Percentiles rank a stretch among this genome's conserved stretches.
These are phyloP conservation scores for Cataglyphis hispanica DNA, from an alignment of 1,140 invertebrate species.

Conservation along the genomic window DNA sequence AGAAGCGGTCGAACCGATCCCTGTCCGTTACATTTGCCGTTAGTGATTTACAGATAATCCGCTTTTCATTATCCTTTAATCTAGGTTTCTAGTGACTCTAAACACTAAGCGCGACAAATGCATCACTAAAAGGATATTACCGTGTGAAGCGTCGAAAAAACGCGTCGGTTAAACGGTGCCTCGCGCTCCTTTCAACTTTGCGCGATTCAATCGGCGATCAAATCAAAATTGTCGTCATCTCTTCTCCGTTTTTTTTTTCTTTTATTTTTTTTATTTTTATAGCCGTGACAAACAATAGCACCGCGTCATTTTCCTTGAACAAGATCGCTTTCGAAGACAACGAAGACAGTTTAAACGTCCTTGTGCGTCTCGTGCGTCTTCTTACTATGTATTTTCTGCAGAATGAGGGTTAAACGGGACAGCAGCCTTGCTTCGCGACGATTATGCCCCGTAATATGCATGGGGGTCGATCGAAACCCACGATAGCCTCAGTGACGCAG, in stretches of 20 bases:
- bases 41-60: conserved; percentile 56
- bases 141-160: conserved; percentile 45
- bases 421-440: conserved; percentile 2
- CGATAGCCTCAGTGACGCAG: conserved; percentile 72
- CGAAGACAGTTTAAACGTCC: not conserved
- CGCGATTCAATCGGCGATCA: conserved; percentile 33
- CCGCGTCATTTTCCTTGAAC: not conserved
- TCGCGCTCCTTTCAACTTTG: conserved; percentile 21
- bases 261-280: not conserved
- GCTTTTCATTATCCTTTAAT: conserved; percentile 56
- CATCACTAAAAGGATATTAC: conserved; percentile 36
- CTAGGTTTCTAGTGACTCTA: conserved; percentile 48
- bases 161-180: conserved; percentile 50
- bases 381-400: conserved; percentile 34
- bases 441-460: conserved; percentile 69
- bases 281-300: not conserved
- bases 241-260: not conserved
- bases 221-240: conserved; percentile 32
- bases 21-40: conserved; percentile 59
- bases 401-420: conserved; percentile 56
- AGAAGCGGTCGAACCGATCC: conserved; percentile 44
- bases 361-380: not conserved
- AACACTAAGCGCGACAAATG: conserved; percentile 56
- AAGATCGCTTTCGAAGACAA: not conserved
- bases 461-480: conserved; percentile 75